A percentile compares a stretch with the other conserved stretches of the same genome.
These are phyloP conservation scores for Acrobasis repandana DNA, from an alignment of 2,888 invertebrate genomes.

Conservation along the genomic window DNA sequence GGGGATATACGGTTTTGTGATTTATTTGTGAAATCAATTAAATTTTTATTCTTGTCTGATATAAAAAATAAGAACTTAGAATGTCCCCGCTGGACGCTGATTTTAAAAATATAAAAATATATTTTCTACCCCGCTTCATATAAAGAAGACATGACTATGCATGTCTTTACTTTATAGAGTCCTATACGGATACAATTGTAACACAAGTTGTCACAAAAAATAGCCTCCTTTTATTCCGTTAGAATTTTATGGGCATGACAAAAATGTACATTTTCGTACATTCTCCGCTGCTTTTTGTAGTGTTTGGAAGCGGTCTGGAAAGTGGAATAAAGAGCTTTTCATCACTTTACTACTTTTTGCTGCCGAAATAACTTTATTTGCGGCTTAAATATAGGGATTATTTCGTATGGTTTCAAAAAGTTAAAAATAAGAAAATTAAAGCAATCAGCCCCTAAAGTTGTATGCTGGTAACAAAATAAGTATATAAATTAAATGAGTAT, in stretches of 20 bases:
- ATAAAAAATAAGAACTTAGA: too few species aligned
- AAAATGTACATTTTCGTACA: background rate
- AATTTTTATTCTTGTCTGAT: too few species aligned
- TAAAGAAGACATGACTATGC: too few species aligned
- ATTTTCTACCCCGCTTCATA: too few species aligned
- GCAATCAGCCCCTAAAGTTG: too few species aligned
- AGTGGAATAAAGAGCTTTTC: conserved; percentile 1
- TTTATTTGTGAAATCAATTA: too few species aligned
- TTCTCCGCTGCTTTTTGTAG: background rate
- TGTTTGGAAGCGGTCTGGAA: background rate
- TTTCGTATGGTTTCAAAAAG: background rate
- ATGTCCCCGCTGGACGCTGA: too few species aligned
- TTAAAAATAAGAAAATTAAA: background rate
- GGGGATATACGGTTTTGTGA: too few species aligned
- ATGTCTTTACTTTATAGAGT: too few species aligned
- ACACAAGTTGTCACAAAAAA: background rate
- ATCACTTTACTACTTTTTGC: conserved; percentile 3
- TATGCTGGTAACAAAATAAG: too few species aligned
- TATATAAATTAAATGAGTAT: too few species aligned
- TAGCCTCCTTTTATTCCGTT: background rate
- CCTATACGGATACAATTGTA: background rate
- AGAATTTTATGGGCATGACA: background rate
- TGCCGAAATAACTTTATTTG: background rate
- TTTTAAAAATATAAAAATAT: too few species aligned
- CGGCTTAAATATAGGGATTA: background rate